Percentiles rank a stretch among this genome's conserved stretches.
Evolutionary conservation across 2,888 invertebrate species (phyloP).

Genomic region (Acleris laterana): DNA sequence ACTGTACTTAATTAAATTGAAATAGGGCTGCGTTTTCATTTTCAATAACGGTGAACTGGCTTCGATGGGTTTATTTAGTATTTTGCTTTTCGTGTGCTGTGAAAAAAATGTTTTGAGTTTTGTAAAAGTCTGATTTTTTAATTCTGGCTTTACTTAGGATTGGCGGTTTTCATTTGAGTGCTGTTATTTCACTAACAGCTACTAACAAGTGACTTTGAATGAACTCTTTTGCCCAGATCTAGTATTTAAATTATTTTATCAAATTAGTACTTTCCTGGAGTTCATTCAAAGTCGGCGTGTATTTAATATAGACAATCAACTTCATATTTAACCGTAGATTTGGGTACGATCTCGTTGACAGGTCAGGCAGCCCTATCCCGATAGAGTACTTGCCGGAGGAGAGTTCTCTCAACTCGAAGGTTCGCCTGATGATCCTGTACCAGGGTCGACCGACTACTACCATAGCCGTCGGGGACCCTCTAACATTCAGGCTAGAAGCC

Average conservation of each 20-base stretch:
- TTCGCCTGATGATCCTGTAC: constrained; percentile 93
- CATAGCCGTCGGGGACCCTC: constrained; percentile 95
- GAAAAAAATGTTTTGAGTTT: constrained; percentile 29
- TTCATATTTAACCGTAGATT: constrained; percentile 78
- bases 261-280: constrained; percentile 30
- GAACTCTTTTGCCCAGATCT: constrained; percentile 48
- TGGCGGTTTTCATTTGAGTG: constrained; percentile 62
- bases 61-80: constrained; percentile 45
- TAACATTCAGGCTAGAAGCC: constrained; percentile 94
- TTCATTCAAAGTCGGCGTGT: constrained; percentile 72
- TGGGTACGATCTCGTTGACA: constrained; percentile 81
- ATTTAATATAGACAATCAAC: constrained; percentile 41
- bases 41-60: constrained; percentile 45
- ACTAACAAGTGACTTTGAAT: constrained; percentile 81
- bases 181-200: constrained; percentile 83
- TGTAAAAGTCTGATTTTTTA: constrained; percentile 40
- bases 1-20: constrained; percentile 34
- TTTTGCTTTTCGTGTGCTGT: constrained; percentile 35
- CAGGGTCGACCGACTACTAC: constrained; percentile 96
- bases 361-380: constrained; percentile 95
- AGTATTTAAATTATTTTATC: not conserved
- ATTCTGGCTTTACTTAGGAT: constrained; percentile 45
- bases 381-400: constrained; percentile 96
- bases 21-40: constrained; percentile 39
- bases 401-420: constrained; percentile 94